These are phyloP conservation scores for Parazoanthus atlanticus DNA, from an alignment of 92 coral and sea anemone genomes.

Conservation along the genomic window DNA sequence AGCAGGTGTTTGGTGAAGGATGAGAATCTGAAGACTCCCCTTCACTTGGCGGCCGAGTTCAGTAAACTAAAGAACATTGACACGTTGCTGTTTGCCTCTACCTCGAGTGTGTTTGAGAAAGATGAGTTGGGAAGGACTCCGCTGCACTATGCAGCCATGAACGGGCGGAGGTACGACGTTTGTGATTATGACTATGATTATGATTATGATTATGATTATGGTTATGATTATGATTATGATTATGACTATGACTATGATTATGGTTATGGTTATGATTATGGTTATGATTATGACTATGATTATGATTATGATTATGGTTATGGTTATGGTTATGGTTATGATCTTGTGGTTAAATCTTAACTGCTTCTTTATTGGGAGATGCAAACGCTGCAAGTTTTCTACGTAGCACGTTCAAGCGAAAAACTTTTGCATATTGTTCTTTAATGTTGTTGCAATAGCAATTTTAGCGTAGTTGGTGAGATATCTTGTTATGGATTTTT, in stretches of 20 bases:
- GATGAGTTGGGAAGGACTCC: slow-evolving; percentile 67
- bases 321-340: not conserved
- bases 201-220: not conserved
- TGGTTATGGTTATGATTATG: too few relatives aligned
- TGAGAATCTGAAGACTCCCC: slow-evolving; percentile 62
- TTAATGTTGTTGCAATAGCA: too few relatives aligned
- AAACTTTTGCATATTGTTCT: too few relatives aligned
- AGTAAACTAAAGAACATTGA: slow-evolving; percentile 67
- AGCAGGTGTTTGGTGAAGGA: slow-evolving; percentile 70
- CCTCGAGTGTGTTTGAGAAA: slow-evolving; percentile 57
- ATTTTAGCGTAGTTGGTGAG: too few relatives aligned
- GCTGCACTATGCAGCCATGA: slow-evolving; percentile 73
- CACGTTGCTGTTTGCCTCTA: slow-evolving; percentile 55
- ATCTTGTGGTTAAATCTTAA: not conserved
- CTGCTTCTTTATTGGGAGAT: too few relatives aligned
- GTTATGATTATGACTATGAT: not conserved
- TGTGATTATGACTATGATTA: not conserved
- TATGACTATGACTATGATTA: not conserved
- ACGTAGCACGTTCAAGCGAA: too few relatives aligned
- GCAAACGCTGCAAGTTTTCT: too few relatives aligned
- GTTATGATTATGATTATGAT: not conserved
- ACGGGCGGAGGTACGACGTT: slow-evolving; percentile 62
- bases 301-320: too few relatives aligned
- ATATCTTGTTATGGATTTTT: too few relatives aligned
- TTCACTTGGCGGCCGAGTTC: slow-evolving; percentile 73